Conservation (phyloP, 2,113 vertebrate species). For the Anseranas semipalmata region DNA sequence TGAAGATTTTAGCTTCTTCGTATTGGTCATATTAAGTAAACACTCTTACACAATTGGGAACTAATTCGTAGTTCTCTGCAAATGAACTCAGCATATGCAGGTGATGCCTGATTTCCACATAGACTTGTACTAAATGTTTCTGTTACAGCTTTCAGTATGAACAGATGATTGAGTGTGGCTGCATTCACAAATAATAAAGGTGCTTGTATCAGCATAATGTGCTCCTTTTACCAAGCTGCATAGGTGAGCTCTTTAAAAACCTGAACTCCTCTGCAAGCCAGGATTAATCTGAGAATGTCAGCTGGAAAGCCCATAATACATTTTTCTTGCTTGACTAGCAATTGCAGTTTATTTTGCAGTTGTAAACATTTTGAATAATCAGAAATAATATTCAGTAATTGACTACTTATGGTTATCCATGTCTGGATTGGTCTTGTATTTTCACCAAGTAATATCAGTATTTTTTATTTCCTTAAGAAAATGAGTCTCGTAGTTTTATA, state of each 20-base stretch:
- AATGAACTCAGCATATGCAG: neutral
- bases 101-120: neutral
- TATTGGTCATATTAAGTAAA: neutral
- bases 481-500: neutral
- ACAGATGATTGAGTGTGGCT: neutral
- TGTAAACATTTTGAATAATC: neutral
- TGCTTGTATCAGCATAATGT: neutral
- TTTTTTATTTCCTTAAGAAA: neutral
- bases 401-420: neutral
- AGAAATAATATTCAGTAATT: neutral
- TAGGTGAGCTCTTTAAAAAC: neutral
- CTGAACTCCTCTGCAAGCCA: neutral
- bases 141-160: neutral
- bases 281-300: neutral
- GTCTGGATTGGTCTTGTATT: neutral
- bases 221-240: neutral
- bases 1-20: neutral
- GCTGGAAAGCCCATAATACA: neutral
- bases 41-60: neutral
- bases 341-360: neutral
- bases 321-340: neutral
- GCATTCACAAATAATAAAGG: neutral
- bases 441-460: neutral
- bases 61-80: neutral
- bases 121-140: neutral